These are phyloP conservation scores for Scyliorhinus canicula DNA, from an alignment of 2,797 vertebrate species.

Conservation along the genomic window DNA sequence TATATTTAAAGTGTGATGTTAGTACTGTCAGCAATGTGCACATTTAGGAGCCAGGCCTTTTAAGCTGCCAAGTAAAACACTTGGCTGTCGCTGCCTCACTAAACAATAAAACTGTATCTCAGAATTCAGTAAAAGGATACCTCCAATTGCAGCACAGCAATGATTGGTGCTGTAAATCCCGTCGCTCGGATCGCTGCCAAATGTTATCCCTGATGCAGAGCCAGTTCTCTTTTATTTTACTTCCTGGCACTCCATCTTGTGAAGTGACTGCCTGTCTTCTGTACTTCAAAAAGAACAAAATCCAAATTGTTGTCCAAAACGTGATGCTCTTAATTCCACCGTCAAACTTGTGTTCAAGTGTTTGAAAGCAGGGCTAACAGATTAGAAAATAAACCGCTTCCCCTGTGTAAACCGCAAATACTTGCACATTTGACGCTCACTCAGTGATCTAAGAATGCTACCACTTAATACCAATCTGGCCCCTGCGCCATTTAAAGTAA, in stretches of 20 bases:
- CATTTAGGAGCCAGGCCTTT: neutral
- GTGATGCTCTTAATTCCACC: neutral
- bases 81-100: neutral
- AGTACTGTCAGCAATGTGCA: neutral
- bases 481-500: neutral
- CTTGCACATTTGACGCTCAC: neutral
- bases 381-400: neutral
- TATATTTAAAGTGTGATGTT: neutral
- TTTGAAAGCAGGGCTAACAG: neutral
- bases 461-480: neutral
- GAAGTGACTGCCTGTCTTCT: neutral
- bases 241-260: neutral
- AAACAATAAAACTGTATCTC: neutral
- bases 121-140: conserved; percentile 12
- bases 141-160: neutral
- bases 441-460: neutral
- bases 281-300: neutral
- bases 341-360: neutral
- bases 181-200: neutral
- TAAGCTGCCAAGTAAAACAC: neutral
- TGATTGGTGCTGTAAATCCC: conserved; percentile 5
- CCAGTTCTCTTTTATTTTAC: neutral
- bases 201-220: neutral
- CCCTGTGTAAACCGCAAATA: neutral
- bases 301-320: neutral